Evolutionary conservation across 2,888 invertebrate genomes (phyloP), one percentile per base, ranked within the genome.

Genomic region (Aelia acuminata): DNA sequence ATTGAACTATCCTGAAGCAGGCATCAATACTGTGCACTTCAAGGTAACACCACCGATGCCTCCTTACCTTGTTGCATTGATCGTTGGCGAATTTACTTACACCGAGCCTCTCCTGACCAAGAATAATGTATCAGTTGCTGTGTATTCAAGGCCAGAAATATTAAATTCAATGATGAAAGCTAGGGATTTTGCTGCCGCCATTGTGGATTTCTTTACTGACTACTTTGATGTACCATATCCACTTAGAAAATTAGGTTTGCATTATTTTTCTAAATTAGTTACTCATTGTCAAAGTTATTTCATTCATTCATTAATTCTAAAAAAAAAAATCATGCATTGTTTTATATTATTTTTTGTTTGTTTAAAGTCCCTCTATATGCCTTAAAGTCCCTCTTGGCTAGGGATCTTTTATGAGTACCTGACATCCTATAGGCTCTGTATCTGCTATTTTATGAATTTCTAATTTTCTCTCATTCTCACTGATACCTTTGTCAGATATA

Each of bases 11-110:
- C 94, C 94, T 1, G 89, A 90, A 10, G 84, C 90, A 2, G 93
- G 94, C 39, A 91, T 94, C 47, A 95, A 95, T 49, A 94, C 95
- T 84, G 96, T 96, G 0, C 93, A 93, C 20, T 99, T 98, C 92
- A 93, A 95, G 39, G 95, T 95, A 90, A 97, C 97, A 87, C 96
- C 96, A 0, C 95, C 95, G 2, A 99, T 99, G 98, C 98, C 98
- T 13, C 98, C 98, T 0, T 99, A 99, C 91, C 93, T 99, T 22
- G 95, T 96, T 0, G 97, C 97, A 91, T 97, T 98, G 92, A 97
- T 98, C 75, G 95, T 99, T 0, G 97, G 97, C 88, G 98, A 99
- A 92, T 98, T 98, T 93, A 93, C 93, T 3, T 86, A 90, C 43
- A 91, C 92, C 3, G 91, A 91, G 3, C 91, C 92, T 3, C 91